phyloP scores from a whole-genome alignment of 2,113 vertebrate genomes.

The Mustela nigripes region DNA sequence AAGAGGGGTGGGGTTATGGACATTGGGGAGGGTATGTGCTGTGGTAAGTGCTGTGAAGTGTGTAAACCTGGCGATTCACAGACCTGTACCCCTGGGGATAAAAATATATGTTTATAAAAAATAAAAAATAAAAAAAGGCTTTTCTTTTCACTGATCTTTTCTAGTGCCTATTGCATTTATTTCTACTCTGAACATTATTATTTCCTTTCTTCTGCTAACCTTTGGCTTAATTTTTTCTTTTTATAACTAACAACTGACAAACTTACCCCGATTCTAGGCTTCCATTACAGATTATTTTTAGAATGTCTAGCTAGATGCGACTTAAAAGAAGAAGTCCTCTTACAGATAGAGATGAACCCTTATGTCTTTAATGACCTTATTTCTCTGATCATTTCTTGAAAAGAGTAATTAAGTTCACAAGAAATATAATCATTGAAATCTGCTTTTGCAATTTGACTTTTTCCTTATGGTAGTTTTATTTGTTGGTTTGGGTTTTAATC shows the following conservation, averaged over 20 bases:
- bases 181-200: neutral
- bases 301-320: neutral
- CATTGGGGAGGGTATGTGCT: too few relatives aligned
- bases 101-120: too few relatives aligned
- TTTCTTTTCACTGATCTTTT: neutral
- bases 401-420: neutral
- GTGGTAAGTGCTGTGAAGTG: too few relatives aligned
- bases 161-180: neutral
- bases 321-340: neutral
- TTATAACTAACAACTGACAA: neutral
- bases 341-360: neutral
- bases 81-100: too few relatives aligned
- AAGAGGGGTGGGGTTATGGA: too few relatives aligned
- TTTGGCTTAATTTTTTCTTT: neutral
- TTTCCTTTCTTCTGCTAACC: neutral
- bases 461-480: neutral
- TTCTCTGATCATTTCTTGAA: neutral
- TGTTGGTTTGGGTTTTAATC: conserved; percentile 21
- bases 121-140: neutral
- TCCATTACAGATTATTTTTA: neutral
- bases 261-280: neutral
- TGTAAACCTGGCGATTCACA: too few relatives aligned
- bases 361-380: neutral
- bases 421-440: neutral
- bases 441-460: neutral